Evolutionary conservation across 2,888 invertebrate species (phyloP), one percentile per base, ranked within the genome.

Genomic region (Callyntrura guangdongensis): DNA sequence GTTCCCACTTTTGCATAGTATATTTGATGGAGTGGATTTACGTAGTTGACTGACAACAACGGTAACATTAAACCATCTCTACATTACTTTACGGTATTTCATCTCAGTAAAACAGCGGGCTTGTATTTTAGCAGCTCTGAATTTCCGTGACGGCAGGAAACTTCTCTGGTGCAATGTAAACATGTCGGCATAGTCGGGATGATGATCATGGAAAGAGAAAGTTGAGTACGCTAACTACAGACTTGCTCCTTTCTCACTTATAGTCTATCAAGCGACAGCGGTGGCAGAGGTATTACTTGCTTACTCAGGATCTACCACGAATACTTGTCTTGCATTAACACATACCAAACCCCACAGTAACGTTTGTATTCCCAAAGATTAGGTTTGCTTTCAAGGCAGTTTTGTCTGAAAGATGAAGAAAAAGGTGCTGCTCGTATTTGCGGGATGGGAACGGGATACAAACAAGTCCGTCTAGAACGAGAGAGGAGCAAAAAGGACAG

Each of bases 161-260:
- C 74, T 14, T 8, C 85, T 77, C 77, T 53, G 49, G 53, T 81
- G 87, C 49, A 87, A 81, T 79, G 87, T 81, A 87, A 87, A 87
- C 87, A 87, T 87, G 67, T 53, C 27, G 56, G 79, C 36, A 81
- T 67, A 56, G 17, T 79, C 79, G 56, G 56, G 56, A 79, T 79
- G 49, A 79, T 56, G 27, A 56, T 27, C 77, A 53, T 53, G 59
- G n/a, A 56, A 79, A 17, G 20, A 69, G 72, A 49, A 72, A 64
- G 77, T 47, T 61, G 77, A 77, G 64, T 49, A 47, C 45, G 59
- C 53, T 36, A 27, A 64, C 59, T 14, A 67, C n/a, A 85, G 53
- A 89, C 56, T 56, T 79, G 59, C 79, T 79, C 59, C 3, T 79
- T 56, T 79, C 59, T 79, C 14, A 36, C 36, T 36, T 6, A 36